These are phyloP conservation scores for Apocrypta bakeri DNA, from an alignment of 1,140 invertebrate genomes.

Conservation along the genomic window DNA sequence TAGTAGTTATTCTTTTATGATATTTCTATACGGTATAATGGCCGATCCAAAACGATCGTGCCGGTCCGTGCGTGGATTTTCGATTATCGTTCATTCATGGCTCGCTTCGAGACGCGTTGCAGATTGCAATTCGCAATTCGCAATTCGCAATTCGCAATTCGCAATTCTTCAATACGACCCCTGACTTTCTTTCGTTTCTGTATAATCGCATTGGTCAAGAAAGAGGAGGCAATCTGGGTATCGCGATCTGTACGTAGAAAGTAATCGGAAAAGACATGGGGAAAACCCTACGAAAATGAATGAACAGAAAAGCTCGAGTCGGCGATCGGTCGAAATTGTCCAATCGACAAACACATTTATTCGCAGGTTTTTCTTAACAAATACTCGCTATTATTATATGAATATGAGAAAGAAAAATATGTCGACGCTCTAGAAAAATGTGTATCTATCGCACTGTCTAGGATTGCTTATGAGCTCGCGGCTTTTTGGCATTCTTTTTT, in stretches of 20 bases:
- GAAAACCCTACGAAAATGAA: neutral
- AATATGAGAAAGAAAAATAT: too few species aligned
- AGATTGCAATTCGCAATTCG: neutral
- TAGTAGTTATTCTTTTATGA: constrained; percentile 50
- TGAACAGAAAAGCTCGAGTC: neutral
- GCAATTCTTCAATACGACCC: neutral
- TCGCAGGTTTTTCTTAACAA: too few species aligned
- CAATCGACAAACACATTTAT: neutral
- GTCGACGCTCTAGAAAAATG: neutral
- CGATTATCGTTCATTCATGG: neutral
- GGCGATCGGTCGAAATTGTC: neutral
- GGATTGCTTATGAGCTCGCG: neutral
- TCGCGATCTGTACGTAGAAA: neutral
- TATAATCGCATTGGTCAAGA: neutral
- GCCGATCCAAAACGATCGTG: constrained; percentile 28
- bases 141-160: too few species aligned
- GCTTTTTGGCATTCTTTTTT: neutral
- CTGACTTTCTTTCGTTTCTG: neutral
- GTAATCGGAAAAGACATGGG: neutral
- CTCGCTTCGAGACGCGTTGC: neutral
- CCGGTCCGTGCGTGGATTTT: constrained; percentile 9
- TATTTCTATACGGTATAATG: constrained; percentile 24
- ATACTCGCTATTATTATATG: too few species aligned
- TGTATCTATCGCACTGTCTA: neutral
- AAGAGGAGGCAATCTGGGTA: neutral